Evolutionary conservation across 2,888 invertebrate species (phyloP), one percentile per base, ranked within the genome.

Genomic region (Deilephila porcellus): DNA sequence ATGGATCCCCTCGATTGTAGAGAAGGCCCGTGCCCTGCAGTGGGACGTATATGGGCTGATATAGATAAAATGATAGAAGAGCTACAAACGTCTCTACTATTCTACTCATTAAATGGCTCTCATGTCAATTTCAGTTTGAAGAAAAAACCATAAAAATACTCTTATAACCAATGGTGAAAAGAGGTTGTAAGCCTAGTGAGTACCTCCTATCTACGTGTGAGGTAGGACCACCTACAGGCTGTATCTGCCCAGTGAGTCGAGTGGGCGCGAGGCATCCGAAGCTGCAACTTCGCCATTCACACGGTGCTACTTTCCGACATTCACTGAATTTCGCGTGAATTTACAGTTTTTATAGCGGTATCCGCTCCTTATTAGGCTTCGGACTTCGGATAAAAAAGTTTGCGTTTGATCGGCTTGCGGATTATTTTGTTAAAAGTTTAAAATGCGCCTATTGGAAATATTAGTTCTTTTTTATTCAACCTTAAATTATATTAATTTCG

Each of bases 191-290:
- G 4, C 32, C 3, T 74, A 60, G 73, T 14, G 45, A 45, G 71
- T 64, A 60, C 73, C 8, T 29, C 25, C 20, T 67, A 25, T 71
- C 90, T 75, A 80, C 89, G 85, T 91, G 90, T 87, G 90, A 80
- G 91, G 91, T 75, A 78, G 76, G 85, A 87, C 90, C 90, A 90
- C 90, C 90, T 81, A 81, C 67, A 74, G 77, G 59, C 77, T 34
- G 71, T 67, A 76, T 78, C 90, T 90, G 91, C 81, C 85, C 92
- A 92, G 3, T 91, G 91, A 85, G 78, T 86, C 80, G 91, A 75
- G 80, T 85, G 84, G 67, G 78, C 84, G 76, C 81, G 77, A 82
- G 80, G 82, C 82, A 83, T 75, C 81, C 80, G 45, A 45, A 11
- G 45, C 45, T 45, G 76, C 76, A 74, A 76, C 76, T 76, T 80